Conservation (phyloP, 2,888 invertebrate species). For the Rhamnusium bicolor region DNA sequence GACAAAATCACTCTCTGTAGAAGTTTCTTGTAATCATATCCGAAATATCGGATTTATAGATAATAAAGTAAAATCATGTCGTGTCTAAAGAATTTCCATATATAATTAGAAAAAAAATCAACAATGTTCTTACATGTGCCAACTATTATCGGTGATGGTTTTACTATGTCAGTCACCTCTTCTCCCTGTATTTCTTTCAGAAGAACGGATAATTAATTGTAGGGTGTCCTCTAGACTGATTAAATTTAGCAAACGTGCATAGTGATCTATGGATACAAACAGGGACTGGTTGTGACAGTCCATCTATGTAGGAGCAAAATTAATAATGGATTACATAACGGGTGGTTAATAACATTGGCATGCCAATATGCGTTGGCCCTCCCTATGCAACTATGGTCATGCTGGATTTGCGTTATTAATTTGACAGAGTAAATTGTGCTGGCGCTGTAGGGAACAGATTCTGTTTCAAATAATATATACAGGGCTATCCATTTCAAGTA, state of each 20-base stretch:
- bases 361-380: constrained; percentile 17
- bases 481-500: not conserved
- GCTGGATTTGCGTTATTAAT: constrained; percentile 31
- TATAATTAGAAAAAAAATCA: too few species aligned
- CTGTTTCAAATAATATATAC: constrained; percentile 5
- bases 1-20: too few species aligned
- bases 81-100: too few species aligned
- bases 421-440: constrained; percentile 31
- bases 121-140: too few species aligned
- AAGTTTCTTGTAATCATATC: too few species aligned
- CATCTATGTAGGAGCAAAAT: constrained; percentile 51
- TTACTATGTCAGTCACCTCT: not conserved
- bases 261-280: constrained; percentile 47
- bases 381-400: constrained; percentile 13
- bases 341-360: constrained; percentile 42
- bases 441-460: constrained; percentile 22
- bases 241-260: constrained; percentile 46
- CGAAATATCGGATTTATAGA: too few species aligned
- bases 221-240: constrained; percentile 36
- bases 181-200: constrained; percentile 5
- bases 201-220: constrained; percentile 22
- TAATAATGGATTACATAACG: constrained; percentile 46
- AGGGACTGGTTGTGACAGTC: constrained; percentile 54
- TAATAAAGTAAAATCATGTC: too few species aligned
- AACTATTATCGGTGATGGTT: not conserved